These are phyloP conservation scores for Ptiloglossa arizonensis DNA, from an alignment of 1,140 invertebrate species.

Conservation along the genomic window DNA sequence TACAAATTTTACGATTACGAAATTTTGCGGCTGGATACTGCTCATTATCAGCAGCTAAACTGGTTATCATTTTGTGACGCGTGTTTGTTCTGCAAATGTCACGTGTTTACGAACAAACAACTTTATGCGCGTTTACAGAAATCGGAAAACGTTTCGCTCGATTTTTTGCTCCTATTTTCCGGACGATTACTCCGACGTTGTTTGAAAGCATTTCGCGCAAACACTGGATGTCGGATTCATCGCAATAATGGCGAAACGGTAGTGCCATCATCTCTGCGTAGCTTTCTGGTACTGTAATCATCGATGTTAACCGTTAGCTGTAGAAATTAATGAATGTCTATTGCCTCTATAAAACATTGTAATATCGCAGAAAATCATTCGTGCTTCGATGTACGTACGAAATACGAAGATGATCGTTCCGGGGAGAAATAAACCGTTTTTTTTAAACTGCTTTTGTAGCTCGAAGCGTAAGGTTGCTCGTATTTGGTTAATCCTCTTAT, in stretches of 20 bases:
- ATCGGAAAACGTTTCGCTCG: neutral
- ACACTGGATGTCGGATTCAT: neutral
- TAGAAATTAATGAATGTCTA: slow-evolving; percentile 19
- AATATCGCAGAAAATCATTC: neutral
- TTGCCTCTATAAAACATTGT: neutral
- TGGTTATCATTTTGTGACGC: neutral
- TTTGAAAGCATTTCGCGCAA: neutral
- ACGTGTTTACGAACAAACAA: neutral
- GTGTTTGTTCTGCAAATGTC: neutral
- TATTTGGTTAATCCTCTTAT: no score
- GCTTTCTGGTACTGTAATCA: slow-evolving; percentile 8
- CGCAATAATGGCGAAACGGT: neutral
- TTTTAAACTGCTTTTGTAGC: no score
- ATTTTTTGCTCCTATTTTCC: neutral
- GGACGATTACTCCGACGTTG: neutral
- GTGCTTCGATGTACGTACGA: no score
- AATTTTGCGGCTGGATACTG: neutral
- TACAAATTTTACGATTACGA: no score
- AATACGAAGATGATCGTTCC: no score
- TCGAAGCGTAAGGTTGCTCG: no score
- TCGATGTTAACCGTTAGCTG: slow-evolving; percentile 7
- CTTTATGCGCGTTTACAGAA: neutral
- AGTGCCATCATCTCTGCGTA: neutral
- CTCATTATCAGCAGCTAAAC: neutral
- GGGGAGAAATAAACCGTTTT: no score